Base-by-base conservation (phyloP, 2,113 vertebrate genomes). In the Ptychochromis oligacanthus region DNA sequence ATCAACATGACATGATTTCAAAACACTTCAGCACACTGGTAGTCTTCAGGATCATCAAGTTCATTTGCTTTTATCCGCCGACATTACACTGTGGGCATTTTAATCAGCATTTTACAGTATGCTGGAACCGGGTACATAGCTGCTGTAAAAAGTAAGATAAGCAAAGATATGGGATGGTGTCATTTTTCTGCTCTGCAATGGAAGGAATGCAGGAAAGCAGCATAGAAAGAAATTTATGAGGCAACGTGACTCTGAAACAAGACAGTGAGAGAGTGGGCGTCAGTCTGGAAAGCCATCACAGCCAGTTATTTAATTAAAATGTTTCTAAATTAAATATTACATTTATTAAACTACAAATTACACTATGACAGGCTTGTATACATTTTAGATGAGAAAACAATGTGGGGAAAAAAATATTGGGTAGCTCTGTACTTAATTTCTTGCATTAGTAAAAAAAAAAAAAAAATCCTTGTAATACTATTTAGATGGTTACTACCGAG, bases 231-330 rank as follows among this genome's bases (percentile, higher is more conserved):
- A 43, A 57, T 57, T 11, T 38, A 57, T 6, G 59, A 84, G 15
- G 14, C 5, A 57, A 13, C 20, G 3, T 22, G 87, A 85, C 85
- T 89, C 31, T 87, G 85, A 79, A 84, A 89, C 76, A 26, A 89
- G 75, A 86, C 75, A 22, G 26, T 5, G 17, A 18, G n/a, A 10
- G 9, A 36, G 3, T 43, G 17, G 6, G 0, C 7, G 5, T 34
- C 9, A 15, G 8, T 38, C n/a, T 58, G 24, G 8, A 34, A 79
- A 65, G 34, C 24, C 43, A 17, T 17, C 4, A 20, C 17, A 5
- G 14, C 1, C 36, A 43, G 3, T 24, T 60, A 46, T 80, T 72
- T 74, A 75, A 36, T 55, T 22, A 24, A 49, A 15, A 38, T 52
- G 28, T 40, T 55, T 56, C 28, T 15, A 26, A 20, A 43, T 40